Evolutionary conservation across 2,113 vertebrate genomes (phyloP).

Genomic region (Junco hyemalis): DNA sequence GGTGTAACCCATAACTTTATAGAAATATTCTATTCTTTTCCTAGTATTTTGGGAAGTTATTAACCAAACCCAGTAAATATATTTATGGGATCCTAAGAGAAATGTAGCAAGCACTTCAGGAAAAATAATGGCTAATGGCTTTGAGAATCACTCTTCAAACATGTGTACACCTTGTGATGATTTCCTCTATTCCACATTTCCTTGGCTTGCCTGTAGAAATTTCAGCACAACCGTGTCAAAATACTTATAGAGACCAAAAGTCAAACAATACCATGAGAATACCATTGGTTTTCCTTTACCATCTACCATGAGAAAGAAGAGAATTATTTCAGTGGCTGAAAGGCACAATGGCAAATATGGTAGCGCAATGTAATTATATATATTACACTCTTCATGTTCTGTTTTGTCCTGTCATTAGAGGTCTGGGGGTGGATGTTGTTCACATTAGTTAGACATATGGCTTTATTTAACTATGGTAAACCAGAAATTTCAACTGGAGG

Average conservation of each 20-base stretch:
- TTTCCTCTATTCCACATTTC: not conserved
- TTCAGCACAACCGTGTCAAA: not conserved
- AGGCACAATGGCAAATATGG: not conserved
- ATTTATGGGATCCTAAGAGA: not conserved
- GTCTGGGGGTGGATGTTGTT: not conserved
- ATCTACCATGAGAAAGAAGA: not conserved
- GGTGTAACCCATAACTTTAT: not conserved
- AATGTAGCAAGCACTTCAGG: not conserved
- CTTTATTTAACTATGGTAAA: slow-evolving; percentile 24
- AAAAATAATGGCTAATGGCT: not conserved
- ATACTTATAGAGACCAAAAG: not conserved
- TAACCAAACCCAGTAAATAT: not conserved
- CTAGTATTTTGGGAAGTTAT: not conserved
- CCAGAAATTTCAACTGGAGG: not conserved
- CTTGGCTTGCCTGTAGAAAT: not conserved
- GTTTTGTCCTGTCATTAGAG: slow-evolving; percentile 40
- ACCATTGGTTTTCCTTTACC: not conserved
- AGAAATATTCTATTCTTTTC: not conserved
- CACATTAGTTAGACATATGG: not conserved
- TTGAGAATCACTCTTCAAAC: not conserved
- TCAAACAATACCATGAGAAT: not conserved
- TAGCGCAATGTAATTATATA: not conserved
- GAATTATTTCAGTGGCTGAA: not conserved
- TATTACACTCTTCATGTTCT: not conserved
- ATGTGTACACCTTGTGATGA: not conserved